Base-by-base conservation (phyloP, 1,140 invertebrate species). In the Lethocerus indicus region DNA sequence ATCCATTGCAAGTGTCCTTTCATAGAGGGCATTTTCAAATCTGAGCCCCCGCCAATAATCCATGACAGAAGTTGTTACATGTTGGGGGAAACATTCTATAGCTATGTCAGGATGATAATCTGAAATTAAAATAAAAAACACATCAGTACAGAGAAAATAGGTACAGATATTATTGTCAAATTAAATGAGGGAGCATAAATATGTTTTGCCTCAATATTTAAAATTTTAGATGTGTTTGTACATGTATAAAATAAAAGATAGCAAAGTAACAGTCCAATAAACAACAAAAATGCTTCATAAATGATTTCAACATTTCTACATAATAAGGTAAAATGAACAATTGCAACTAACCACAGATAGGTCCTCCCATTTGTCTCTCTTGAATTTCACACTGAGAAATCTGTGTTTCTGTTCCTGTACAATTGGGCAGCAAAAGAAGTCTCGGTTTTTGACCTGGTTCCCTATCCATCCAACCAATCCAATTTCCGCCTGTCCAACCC, bases 81-180 rank as follows among this genome's bases (percentile, higher is more conserved):
- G 83, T 47, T 75, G 72, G 0, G 85, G 78, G 27, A 72, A 67
- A 60, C 89, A 94, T 57, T 81, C 73, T 26, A 94, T 78, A 3
- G 78, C 87, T 41, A 94, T 66, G 64, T 94, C 88, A 13, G 85
- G 85, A 67, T 94, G 89, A 60, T 86, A 89, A 67, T 93, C 76
- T 79, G 57, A 20, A 60, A 61, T 53, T 53, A 41, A 52, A 54
- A 41, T 32, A 35, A 57, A 35, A 7, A 9, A 45, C 16, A 45
- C 23, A 12, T n/a, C n/a, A n/a, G n/a, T n/a, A n/a, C n/a, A n/a
- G n/a, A n/a, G n/a, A n/a, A n/a, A n/a, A n/a, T n/a, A n/a, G n/a
- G n/a, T n/a, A n/a, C n/a, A n/a, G n/a, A n/a, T n/a, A n/a, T n/a
- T n/a, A n/a, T n/a, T n/a, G n/a, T n/a, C n/a, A n/a, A n/a, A n/a